These are phyloP conservation scores for Staurois parvus DNA, from an alignment of 2,797 vertebrate species.

Conservation along the genomic window DNA sequence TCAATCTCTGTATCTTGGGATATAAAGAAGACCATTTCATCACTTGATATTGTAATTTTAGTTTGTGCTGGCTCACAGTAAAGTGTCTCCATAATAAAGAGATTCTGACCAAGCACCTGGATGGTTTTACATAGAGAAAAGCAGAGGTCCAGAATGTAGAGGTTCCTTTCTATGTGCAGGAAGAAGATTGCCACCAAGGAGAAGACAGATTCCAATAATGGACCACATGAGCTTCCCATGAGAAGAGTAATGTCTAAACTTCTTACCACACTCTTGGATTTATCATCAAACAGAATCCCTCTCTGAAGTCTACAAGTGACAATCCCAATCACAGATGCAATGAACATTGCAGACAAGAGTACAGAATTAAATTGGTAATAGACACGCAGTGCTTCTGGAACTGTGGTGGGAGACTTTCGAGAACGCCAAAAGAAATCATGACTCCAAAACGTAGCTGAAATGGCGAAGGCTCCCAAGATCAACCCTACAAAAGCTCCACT, in stretches of 20 bases:
- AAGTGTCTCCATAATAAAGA: constrained; percentile 83
- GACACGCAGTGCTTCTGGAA: constrained; percentile 72
- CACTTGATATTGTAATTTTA: constrained; percentile 7
- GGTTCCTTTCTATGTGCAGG: constrained; percentile 67
- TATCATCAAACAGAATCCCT: constrained; percentile 68
- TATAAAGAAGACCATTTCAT: constrained; percentile 56
- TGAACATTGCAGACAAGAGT: constrained; percentile 77
- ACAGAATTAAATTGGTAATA: constrained; percentile 81
- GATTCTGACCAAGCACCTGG: constrained; percentile 82
- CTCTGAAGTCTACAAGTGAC: constrained; percentile 75
- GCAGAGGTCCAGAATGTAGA: constrained; percentile 77
- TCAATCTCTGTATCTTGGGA: constrained; percentile 12
- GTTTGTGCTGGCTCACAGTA: constrained; percentile 58
- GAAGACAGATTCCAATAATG: constrained; percentile 83
- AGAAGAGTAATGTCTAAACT: constrained; percentile 83
- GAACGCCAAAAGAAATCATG: constrained; percentile 81
- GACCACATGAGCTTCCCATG: constrained; percentile 81
- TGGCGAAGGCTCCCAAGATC: constrained; percentile 67
- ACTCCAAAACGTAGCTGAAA: constrained; percentile 78
- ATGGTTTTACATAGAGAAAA: constrained; percentile 78
- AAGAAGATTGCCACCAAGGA: constrained; percentile 78
- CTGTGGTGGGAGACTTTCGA: constrained; percentile 54
- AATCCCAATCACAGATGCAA: constrained; percentile 72
- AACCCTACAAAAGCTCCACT: constrained; percentile 73
- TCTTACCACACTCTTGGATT: constrained; percentile 81